A percentile compares a stretch with the other conserved stretches of the same genome.
Conservation (phyloP, 1,140 invertebrate species). For the Halictus rubicundus region DNA sequence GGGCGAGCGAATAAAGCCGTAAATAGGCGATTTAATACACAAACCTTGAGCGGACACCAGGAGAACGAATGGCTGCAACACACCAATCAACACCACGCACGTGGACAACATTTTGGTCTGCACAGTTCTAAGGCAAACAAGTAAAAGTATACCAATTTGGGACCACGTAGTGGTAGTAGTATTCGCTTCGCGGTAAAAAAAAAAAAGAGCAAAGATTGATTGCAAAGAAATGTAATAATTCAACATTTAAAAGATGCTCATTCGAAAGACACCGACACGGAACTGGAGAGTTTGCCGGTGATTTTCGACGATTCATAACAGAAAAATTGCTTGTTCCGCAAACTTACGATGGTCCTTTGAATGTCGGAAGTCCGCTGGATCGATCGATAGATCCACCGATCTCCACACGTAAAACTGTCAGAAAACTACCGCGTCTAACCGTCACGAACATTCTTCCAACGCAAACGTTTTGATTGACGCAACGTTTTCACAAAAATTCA, state of each 20-base stretch:
- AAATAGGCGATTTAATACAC: constrained; percentile 26
- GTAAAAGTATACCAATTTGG: too few relatives aligned
- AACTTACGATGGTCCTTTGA: too few relatives aligned
- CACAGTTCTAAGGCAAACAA: background rate
- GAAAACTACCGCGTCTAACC: background rate
- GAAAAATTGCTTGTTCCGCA: background rate
- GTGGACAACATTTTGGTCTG: constrained; percentile 13
- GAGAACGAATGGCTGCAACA: constrained; percentile 23
- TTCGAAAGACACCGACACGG: too few relatives aligned
- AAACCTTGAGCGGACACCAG: constrained; percentile 50
- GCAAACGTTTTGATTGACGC: too few relatives aligned
- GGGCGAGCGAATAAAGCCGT: background rate
- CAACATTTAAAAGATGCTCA: too few relatives aligned
- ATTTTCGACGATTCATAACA: background rate
- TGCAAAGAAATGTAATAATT: too few relatives aligned
- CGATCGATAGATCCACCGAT: background rate
- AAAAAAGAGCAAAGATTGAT: too few relatives aligned
- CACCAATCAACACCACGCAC: constrained; percentile 15
- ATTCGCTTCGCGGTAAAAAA: too few relatives aligned
- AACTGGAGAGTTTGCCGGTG: too few relatives aligned
- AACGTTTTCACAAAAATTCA: too few relatives aligned
- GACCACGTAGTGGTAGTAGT: too few relatives aligned
- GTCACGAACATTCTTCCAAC: background rate
- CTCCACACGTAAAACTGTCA: background rate
- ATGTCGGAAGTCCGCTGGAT: background rate